Evolutionary conservation across 2,888 invertebrate genomes (phyloP).

Genomic region (Metallyticus violacea): DNA sequence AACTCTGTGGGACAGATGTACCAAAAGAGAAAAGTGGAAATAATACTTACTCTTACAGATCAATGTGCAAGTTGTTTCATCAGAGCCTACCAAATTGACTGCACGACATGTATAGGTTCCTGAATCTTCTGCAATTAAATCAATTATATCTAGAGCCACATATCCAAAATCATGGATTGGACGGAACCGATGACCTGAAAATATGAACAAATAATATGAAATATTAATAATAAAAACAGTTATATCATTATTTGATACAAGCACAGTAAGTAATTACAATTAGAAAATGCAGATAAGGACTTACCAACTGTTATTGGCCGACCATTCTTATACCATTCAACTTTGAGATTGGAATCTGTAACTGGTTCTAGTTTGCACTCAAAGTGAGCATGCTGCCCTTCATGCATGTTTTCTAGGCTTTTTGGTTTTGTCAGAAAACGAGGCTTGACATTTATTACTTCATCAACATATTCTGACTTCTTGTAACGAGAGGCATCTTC

Average conservation of each 20-base stretch:
- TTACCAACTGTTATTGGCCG: conserved; percentile 84
- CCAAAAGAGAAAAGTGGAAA: neutral
- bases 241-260: neutral
- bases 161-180: conserved; percentile 98
- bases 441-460: conserved; percentile 78
- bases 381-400: conserved; percentile 93
- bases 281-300: conserved; percentile 27
- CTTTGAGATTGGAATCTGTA: conserved; percentile 92
- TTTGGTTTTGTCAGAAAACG: conserved; percentile 85
- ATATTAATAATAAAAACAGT: neutral
- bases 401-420: conserved; percentile 77
- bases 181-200: conserved; percentile 80
- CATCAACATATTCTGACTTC: conserved; percentile 76
- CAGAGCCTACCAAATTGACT: conserved; percentile 83
- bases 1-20: too few relatives aligned
- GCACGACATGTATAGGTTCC: conserved; percentile 93
- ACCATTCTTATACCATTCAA: conserved; percentile 96
- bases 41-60: conserved; percentile 61
- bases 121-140: conserved; percentile 93
- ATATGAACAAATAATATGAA: conserved; percentile 6
- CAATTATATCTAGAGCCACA: conserved; percentile 94
- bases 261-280: neutral
- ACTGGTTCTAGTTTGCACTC: conserved; percentile 97
- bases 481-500: conserved; percentile 86
- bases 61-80: conserved; percentile 75